phyloP scores from a whole-genome alignment of 2,888 invertebrate species.

The Gibbula magus region DNA sequence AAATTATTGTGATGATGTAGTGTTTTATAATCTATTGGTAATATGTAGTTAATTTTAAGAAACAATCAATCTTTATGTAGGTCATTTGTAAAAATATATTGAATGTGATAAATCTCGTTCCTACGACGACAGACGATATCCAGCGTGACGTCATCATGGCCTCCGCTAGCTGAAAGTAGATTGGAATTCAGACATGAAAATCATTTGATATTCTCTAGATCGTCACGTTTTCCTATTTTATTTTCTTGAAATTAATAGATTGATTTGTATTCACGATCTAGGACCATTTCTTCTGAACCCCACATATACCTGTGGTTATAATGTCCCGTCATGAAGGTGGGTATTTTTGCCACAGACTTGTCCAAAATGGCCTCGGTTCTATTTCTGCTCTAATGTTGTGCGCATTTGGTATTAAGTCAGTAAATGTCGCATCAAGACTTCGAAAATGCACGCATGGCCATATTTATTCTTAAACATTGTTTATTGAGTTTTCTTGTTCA shows the following conservation, averaged over 20 bases:
- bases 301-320: slow-evolving; percentile 72
- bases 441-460: neutral
- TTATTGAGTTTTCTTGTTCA: neutral
- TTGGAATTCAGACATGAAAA: slow-evolving; percentile 34
- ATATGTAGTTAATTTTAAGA: no score
- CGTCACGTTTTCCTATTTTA: slow-evolving; percentile 2
- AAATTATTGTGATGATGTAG: no score
- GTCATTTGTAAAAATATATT: neutral
- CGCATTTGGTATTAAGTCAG: slow-evolving; percentile 13
- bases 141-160: slow-evolving; percentile 71
- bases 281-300: slow-evolving; percentile 1
- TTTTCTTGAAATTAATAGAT: slow-evolving; percentile 6
- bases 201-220: slow-evolving; percentile 10
- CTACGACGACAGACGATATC: slow-evolving; percentile 55
- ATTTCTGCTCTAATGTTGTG: slow-evolving; percentile 14
- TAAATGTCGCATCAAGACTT: neutral
- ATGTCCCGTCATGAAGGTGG: slow-evolving; percentile 92
- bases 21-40: no score
- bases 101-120: slow-evolving; percentile 25
- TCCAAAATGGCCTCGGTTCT: slow-evolving; percentile 47
- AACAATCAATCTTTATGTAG: neutral
- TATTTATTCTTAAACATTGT: neutral
- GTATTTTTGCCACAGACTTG: slow-evolving; percentile 41
- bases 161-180: slow-evolving; percentile 51
- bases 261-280: slow-evolving; percentile 6